phyloP scores from a whole-genome alignment of 2,888 invertebrate genomes.

The Epinotia nisella region DNA sequence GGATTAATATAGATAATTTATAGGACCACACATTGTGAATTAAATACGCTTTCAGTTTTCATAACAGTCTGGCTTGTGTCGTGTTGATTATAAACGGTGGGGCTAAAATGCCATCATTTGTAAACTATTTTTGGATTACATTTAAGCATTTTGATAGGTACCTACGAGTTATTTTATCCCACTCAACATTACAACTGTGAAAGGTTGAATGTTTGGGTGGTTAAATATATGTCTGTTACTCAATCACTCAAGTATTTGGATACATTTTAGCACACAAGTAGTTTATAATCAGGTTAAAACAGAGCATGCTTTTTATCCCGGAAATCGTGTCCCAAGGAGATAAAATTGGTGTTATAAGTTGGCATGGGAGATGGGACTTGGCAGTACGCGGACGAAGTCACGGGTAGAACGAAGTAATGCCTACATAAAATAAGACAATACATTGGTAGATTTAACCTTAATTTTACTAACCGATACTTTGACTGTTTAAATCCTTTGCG shows the following conservation, averaged over 20 bases:
- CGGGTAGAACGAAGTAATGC: no score
- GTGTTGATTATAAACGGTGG: conserved; percentile 11
- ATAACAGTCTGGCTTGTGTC: conserved; percentile 40
- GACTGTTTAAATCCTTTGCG: neutral
- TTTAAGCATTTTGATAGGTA: conserved; percentile 12
- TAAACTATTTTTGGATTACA: conserved; percentile 19
- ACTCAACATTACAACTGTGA: neutral
- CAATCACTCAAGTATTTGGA: no score
- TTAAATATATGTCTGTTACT: neutral
- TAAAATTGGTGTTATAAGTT: no score
- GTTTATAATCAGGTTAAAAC: neutral
- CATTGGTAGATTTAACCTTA: no score
- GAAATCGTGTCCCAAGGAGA: no score
- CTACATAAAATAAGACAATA: no score
- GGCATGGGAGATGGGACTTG: no score
- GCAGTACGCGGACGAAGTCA: no score
- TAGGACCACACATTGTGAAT: conserved; percentile 67
- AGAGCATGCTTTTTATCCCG: no score
- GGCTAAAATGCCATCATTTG: conserved; percentile 16
- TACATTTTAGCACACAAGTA: no score
- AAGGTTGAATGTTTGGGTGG: neutral
- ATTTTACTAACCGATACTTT: no score
- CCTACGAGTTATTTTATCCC: neutral
- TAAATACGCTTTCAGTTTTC: conserved; percentile 50
- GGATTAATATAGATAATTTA: conserved; percentile 70